Evolutionary conservation across 2,113 vertebrate genomes (phyloP).

Genomic region (Nyctereutes procyonoides): DNA sequence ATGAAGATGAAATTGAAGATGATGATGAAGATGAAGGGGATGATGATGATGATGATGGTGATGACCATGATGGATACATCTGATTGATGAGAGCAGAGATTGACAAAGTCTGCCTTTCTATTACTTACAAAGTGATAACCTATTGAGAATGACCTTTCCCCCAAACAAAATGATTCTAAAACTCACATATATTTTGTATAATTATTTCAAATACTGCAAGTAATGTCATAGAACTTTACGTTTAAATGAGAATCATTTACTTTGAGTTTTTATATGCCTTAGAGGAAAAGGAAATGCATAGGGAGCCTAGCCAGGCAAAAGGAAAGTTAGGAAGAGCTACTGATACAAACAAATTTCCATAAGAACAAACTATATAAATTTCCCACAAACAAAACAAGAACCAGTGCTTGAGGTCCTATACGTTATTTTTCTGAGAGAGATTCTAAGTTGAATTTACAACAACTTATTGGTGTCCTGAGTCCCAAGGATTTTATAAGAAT

Average conservation of each 20-base stretch:
- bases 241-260: conserved; percentile 86
- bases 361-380: conserved; percentile 65
- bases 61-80: conserved; percentile 93
- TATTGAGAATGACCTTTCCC: conserved; percentile 87
- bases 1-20: conserved; percentile 92
- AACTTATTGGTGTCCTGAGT: conserved; percentile 30
- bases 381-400: conserved; percentile 10
- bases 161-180: conserved; percentile 90
- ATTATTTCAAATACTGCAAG: conserved; percentile 87
- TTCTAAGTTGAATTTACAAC: conserved; percentile 56
- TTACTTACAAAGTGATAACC: conserved; percentile 85
- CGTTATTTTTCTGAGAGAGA: conserved; percentile 70
- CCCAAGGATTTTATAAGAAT: conserved; percentile 54
- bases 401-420: conserved; percentile 51
- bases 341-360: conserved; percentile 69
- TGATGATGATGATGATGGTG: conserved; percentile 93
- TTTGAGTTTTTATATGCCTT: conserved; percentile 86
- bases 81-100: conserved; percentile 87
- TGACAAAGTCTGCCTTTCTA: conserved; percentile 90
- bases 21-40: conserved; percentile 93
- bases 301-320: conserved; percentile 78
- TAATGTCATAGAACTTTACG: conserved; percentile 86
- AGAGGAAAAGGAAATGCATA: conserved; percentile 82
- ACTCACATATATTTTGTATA: conserved; percentile 94
- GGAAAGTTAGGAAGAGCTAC: conserved; percentile 72